These are phyloP conservation scores for Phoxinus dragarum DNA, from an alignment of 2,797 vertebrate species.

Conservation along the genomic window DNA sequence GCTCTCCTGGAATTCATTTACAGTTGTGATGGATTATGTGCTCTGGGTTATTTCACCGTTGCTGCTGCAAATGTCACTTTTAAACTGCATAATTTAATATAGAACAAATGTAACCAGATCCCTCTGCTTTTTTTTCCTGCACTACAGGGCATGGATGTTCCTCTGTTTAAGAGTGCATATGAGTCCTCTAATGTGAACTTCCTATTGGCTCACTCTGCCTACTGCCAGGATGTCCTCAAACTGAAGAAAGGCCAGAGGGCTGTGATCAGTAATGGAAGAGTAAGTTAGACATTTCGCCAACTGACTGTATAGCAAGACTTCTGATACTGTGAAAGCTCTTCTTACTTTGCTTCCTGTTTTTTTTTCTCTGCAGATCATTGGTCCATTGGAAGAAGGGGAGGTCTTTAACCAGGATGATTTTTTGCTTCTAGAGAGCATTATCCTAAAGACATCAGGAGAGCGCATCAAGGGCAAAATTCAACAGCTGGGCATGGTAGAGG, in stretches of 20 bases:
- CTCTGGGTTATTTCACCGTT: conserved; percentile 25
- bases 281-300: conserved; percentile 72
- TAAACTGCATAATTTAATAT: conserved; percentile 30
- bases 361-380: conserved; percentile 84
- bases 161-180: conserved; percentile 87
- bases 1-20: conserved; percentile 2
- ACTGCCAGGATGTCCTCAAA: conserved; percentile 92
- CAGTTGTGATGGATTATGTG: conserved; percentile 30
- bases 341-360: not conserved
- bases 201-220: conserved; percentile 90
- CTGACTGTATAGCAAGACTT: not conserved
- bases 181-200: conserved; percentile 87
- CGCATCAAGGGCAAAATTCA: conserved; percentile 93
- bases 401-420: conserved; percentile 99
- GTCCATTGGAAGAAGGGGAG: conserved; percentile 89
- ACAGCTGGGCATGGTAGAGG: conserved; percentile 90
- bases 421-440: conserved; percentile 94
- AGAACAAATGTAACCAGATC: conserved; percentile 12
- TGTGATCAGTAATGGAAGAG: conserved; percentile 96
- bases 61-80: conserved; percentile 2
- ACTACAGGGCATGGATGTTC: conserved; percentile 92
- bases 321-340: not conserved
- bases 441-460: conserved; percentile 94
- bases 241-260: conserved; percentile 93
- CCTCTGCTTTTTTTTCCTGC: conserved; percentile 9